Percentiles rank a stretch among this genome's conserved stretches.
Conservation (phyloP, 2,113 vertebrate genomes). For the Nematolebias whitei region DNA sequence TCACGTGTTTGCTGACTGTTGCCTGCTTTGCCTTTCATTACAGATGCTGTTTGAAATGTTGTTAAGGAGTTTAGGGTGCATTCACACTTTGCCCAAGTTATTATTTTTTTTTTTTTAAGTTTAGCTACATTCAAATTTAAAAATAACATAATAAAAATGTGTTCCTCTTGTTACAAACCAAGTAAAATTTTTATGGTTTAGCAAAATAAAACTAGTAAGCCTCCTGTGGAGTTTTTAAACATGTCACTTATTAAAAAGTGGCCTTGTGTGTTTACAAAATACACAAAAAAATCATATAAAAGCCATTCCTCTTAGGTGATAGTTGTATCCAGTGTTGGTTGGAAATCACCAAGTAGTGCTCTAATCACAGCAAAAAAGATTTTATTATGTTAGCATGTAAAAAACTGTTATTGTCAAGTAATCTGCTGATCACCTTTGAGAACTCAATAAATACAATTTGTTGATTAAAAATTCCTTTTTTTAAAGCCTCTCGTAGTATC, state of each 20-base stretch:
- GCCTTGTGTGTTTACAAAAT: neutral
- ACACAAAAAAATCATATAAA: no score
- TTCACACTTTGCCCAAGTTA: conserved; percentile 28
- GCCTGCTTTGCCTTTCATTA: conserved; percentile 56
- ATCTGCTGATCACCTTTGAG: no score
- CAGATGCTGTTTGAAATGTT: conserved; percentile 13
- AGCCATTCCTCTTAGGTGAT: no score
- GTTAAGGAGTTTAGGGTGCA: conserved; percentile 41
- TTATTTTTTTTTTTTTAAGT: neutral
- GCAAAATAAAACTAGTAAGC: neutral
- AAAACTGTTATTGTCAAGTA: no score
- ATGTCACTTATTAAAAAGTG: neutral
- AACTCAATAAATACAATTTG: no score
- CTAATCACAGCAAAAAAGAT: neutral
- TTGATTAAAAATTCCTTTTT: no score
- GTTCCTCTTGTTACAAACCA: no score
- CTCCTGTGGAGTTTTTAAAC: neutral
- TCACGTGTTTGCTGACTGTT: conserved; percentile 72
- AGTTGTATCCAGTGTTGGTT: neutral
- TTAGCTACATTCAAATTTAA: neutral
- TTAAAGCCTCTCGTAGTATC: no score
- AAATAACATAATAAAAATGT: neutral
- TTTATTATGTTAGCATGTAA: no score
- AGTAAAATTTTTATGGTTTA: neutral
- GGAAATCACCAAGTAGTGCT: neutral